Evolutionary conservation across 2,888 invertebrate genomes (phyloP).

Genomic region (Watsonalla binaria): DNA sequence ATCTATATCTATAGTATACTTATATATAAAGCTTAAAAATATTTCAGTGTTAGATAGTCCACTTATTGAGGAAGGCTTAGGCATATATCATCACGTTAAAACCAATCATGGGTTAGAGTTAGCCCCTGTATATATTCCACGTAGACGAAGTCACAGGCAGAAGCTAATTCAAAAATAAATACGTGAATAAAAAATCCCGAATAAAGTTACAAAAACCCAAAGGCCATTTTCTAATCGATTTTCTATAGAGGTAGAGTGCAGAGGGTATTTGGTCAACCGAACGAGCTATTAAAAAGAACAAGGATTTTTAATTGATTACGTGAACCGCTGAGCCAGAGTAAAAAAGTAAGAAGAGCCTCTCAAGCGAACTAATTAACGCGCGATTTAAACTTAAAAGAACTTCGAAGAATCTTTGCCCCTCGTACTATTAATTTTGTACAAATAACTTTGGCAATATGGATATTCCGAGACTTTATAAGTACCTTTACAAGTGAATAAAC

Average conservation of each 20-base stretch:
- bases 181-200: not conserved
- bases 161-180: not conserved
- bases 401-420: constrained; percentile 27
- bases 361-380: constrained; percentile 46
- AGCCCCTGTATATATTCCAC: too few relatives aligned
- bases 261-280: constrained; percentile 14
- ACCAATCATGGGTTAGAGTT: too few relatives aligned
- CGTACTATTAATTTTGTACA: not conserved
- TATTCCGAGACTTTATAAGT: not conserved
- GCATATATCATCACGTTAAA: too few relatives aligned
- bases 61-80: too few relatives aligned
- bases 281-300: constrained; percentile 24
- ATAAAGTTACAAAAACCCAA: not conserved
- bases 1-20: too few relatives aligned
- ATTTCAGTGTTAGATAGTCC: too few relatives aligned
- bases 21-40: too few relatives aligned
- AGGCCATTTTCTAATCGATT: not conserved
- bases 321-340: constrained; percentile 25
- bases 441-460: not conserved
- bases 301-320: constrained; percentile 46
- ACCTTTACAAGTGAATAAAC: too few relatives aligned
- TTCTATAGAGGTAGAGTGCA: not conserved
- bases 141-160: not conserved
- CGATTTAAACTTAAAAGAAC: constrained; percentile 46
- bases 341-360: constrained; percentile 29